These are phyloP conservation scores for Diarsia mendica DNA, from an alignment of 2,888 invertebrate genomes.

Conservation along the genomic window DNA sequence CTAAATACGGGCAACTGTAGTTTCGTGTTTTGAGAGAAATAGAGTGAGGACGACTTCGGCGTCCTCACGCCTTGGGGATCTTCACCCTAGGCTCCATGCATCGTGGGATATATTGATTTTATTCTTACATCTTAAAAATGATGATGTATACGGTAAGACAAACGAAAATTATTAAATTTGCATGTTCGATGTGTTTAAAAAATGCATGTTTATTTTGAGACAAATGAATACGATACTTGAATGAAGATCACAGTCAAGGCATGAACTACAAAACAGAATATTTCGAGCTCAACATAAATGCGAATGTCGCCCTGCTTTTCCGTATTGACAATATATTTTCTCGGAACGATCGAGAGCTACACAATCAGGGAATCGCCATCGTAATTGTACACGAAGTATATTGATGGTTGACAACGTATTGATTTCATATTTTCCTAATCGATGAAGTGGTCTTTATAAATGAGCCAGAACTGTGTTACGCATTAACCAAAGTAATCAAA, in stretches of 20 bases:
- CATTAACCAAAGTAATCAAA: neutral
- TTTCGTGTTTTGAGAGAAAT: slow-evolving; percentile 39
- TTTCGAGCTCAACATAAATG: neutral
- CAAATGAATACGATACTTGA: neutral
- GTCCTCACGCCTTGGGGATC: slow-evolving; percentile 74
- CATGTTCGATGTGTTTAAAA: neutral
- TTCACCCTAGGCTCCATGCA: slow-evolving; percentile 69
- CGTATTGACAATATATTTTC: neutral
- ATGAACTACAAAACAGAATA: neutral
- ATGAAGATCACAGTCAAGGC: neutral
- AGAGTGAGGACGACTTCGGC: slow-evolving; percentile 61
- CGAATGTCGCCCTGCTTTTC: neutral
- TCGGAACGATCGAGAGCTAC: neutral
- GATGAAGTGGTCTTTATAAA: neutral
- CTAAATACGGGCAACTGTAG: slow-evolving; percentile 30
- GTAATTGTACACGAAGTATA: neutral
- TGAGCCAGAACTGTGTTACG: neutral
- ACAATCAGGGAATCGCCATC: neutral
- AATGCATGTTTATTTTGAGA: slow-evolving; percentile 10
- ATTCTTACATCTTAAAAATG: slow-evolving; percentile 74
- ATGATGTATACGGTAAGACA: slow-evolving; percentile 88
- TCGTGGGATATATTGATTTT: slow-evolving; percentile 78
- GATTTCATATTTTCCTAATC: neutral
- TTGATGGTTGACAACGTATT: neutral
- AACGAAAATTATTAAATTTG: slow-evolving; percentile 3